phyloP scores from a whole-genome alignment of 2,797 vertebrate genomes.

The Chloroceryle inda region DNA sequence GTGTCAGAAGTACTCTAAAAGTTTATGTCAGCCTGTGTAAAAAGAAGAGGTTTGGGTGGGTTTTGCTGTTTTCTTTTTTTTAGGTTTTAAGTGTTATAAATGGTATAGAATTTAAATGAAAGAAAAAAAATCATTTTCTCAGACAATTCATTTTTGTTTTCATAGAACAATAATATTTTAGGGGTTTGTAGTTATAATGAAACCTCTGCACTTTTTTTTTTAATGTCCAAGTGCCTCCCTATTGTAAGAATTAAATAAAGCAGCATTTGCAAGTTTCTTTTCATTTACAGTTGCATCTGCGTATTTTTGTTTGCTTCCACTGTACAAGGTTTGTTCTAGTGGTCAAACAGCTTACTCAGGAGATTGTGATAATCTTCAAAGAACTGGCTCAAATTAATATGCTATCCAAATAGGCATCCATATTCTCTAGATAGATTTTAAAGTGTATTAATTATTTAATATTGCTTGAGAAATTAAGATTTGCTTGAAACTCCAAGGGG shows the following conservation, averaged over 20 bases:
- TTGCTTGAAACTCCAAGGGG: neutral
- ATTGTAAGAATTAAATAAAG: conserved; percentile 57
- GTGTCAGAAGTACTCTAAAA: neutral
- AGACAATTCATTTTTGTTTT: conserved; percentile 17
- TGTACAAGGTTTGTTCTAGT: neutral
- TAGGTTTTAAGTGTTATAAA: neutral
- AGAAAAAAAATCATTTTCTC: neutral
- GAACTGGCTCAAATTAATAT: neutral
- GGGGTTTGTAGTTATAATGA: neutral
- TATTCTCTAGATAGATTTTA: neutral
- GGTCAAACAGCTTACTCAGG: neutral
- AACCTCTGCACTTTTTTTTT: conserved; percentile 22
- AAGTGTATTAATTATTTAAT: neutral
- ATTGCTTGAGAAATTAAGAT: neutral
- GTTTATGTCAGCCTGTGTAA: neutral
- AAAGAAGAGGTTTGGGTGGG: neutral
- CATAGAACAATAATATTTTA: conserved; percentile 6
- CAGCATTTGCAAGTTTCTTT: conserved; percentile 46
- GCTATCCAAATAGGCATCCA: neutral
- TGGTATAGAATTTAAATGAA: neutral
- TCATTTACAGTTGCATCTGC: conserved; percentile 5
- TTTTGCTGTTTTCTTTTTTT: neutral
- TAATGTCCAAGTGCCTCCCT: conserved; percentile 56
- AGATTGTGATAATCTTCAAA: neutral
- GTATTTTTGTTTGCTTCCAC: neutral